A percentile compares a stretch with the other conserved stretches of the same genome.
Evolutionary conservation across 2,888 invertebrate genomes (phyloP).

Genomic region (Scaptomyza polygonia): DNA sequence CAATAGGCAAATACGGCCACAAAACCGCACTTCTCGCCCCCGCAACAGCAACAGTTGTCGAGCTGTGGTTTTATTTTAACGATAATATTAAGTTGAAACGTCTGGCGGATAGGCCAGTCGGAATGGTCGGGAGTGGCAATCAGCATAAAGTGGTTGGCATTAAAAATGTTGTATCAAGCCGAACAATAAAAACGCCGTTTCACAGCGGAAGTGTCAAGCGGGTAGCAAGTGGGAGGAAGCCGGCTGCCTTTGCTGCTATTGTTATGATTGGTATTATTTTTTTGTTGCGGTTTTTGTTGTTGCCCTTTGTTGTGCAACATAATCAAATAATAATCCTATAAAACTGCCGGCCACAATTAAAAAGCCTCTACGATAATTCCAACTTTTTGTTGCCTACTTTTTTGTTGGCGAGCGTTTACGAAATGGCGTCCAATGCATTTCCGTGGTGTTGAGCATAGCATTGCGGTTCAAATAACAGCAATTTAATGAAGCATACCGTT

Average conservation of each 20-base stretch:
- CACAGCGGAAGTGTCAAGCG: conserved; percentile 65
- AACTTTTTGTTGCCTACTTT: conserved; percentile 53
- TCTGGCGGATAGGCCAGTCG: conserved; percentile 24
- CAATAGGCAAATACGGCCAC: conserved; percentile 41
- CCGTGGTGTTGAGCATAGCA: conserved; percentile 46
- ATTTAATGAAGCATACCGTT: conserved; percentile 75
- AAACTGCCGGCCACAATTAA: conserved; percentile 72
- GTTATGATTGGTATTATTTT: conserved; percentile 27
- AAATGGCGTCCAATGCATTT: conserved; percentile 58
- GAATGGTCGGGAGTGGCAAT: conserved; percentile 54
- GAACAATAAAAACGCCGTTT: conserved; percentile 70
- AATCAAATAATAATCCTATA: conserved; percentile 77
- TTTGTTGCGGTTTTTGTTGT: neutral
- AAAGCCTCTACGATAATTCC: conserved; percentile 57
- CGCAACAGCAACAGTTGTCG: conserved; percentile 67
- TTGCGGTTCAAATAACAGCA: conserved; percentile 56
- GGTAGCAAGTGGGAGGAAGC: neutral
- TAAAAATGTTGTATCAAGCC: conserved; percentile 75
- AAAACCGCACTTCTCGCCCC: neutral
- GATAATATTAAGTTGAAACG: conserved; percentile 69
- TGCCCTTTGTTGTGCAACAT: conserved; percentile 34
- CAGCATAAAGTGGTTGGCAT: conserved; percentile 77
- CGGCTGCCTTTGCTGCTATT: conserved; percentile 28
- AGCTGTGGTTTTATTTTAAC: conserved; percentile 63
- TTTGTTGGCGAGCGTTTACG: conserved; percentile 19